Evolutionary conservation across 2,113 vertebrate genomes (phyloP).

Genomic region (Saimiri boliviensis): DNA sequence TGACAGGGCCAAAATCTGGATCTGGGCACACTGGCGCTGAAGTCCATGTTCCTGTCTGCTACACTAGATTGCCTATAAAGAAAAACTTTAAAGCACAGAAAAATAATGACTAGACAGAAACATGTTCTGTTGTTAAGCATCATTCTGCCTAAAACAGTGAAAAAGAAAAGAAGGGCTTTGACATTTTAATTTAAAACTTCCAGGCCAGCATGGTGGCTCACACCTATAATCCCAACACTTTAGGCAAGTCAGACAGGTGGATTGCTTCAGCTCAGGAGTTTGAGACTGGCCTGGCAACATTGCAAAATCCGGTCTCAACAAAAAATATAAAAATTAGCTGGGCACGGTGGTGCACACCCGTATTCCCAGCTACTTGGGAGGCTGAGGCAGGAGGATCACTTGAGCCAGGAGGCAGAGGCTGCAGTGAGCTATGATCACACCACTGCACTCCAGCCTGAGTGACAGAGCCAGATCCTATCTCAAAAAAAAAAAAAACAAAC

Average conservation of each 20-base stretch:
- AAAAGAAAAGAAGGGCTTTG: not conserved
- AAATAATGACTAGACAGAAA: not conserved
- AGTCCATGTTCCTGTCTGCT: not conserved
- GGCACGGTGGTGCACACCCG: not conserved
- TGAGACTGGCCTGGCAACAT: not conserved
- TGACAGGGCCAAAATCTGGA: not conserved
- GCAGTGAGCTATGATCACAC: not conserved
- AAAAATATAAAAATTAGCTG: not conserved
- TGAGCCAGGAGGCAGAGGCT: not conserved
- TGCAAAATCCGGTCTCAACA: not conserved
- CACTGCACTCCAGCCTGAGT: not conserved
- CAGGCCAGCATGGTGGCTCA: not conserved
- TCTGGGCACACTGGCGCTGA: not conserved
- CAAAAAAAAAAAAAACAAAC: too few relatives aligned
- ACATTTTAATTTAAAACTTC: constrained; percentile 10
- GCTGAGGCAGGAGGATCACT: not conserved
- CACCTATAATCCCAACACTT: not conserved
- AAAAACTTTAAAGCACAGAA: not conserved
- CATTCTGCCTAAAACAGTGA: not conserved
- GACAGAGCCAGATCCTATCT: not conserved
- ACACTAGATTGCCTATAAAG: not conserved
- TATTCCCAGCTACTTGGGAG: not conserved
- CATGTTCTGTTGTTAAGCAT: not conserved
- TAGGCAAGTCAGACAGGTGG: not conserved
- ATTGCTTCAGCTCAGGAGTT: not conserved